phyloP scores from a whole-genome alignment of 2,888 invertebrate genomes.

The Thecophora atra region DNA sequence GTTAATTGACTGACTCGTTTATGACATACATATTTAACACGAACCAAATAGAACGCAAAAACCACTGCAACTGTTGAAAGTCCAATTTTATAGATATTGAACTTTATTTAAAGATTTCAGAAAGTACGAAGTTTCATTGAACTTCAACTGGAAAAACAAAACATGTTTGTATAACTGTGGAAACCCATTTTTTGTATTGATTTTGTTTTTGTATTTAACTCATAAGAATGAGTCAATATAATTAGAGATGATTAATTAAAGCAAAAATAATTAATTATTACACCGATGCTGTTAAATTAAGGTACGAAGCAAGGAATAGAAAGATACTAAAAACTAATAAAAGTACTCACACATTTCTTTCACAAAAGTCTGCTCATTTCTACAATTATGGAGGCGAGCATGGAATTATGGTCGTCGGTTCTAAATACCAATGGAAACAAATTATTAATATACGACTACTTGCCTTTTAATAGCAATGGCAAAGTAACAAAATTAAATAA shows the following conservation, averaged over 20 bases:
- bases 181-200: no score
- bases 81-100: no score
- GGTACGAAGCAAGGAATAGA: neutral
- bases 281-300: neutral
- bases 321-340: neutral
- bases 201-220: slow-evolving; percentile 34
- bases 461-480: no score
- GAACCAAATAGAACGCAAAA: neutral
- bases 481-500: no score
- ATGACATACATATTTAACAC: neutral
- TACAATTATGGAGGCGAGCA: no score
- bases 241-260: slow-evolving; percentile 29
- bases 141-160: neutral
- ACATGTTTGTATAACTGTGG: slow-evolving; percentile 27
- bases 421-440: no score
- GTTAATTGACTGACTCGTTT: neutral
- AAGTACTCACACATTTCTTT: neutral
- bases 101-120: neutral
- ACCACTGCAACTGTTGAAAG: neutral
- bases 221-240: slow-evolving; percentile 31
- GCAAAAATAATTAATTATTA: slow-evolving; percentile 10
- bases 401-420: no score
- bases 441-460: no score
- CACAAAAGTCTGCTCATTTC: neutral
- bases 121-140: neutral